A percentile compares a stretch with the other conserved stretches of the same genome.
Conservation (phyloP, 2,113 vertebrate genomes). For the Rousettus leschenaultii region DNA sequence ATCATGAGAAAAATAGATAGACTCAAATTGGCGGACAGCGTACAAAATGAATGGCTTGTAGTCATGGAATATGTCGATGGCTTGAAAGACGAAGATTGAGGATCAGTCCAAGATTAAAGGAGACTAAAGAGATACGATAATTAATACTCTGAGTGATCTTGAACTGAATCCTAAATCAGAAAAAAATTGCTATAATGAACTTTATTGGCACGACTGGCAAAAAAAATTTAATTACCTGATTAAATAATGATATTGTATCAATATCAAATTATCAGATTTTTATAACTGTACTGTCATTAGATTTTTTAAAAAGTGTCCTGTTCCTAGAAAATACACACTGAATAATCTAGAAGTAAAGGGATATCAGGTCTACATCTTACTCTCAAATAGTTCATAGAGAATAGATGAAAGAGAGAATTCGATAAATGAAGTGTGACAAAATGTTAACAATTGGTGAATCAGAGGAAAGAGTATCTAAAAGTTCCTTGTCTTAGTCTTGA, state of each 20-base stretch:
- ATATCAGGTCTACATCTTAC: not conserved
- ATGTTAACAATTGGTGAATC: not conserved
- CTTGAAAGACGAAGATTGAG: not conserved
- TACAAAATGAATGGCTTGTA: not conserved
- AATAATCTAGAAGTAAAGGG: not conserved
- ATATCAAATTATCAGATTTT: not conserved
- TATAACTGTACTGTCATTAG: not conserved
- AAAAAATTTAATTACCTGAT: not conserved
- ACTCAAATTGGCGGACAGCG: not conserved
- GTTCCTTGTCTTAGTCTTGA: not conserved
- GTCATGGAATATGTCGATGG: not conserved
- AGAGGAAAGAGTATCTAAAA: not conserved
- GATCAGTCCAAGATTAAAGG: not conserved
- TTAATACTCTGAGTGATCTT: not conserved
- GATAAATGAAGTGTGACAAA: not conserved
- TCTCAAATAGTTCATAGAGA: not conserved
- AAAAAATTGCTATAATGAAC: not conserved
- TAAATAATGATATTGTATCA: not conserved
- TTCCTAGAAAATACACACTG: not conserved
- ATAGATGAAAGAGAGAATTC: not conserved
- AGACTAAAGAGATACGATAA: not conserved
- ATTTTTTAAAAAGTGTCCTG: not conserved
- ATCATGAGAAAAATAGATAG: not conserved
- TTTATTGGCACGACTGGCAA: not conserved
- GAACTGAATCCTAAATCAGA: not conserved